These are phyloP conservation scores for Stichodactyla helianthus DNA, from an alignment of 64 coral and sea anemone genomes.

Conservation along the genomic window DNA sequence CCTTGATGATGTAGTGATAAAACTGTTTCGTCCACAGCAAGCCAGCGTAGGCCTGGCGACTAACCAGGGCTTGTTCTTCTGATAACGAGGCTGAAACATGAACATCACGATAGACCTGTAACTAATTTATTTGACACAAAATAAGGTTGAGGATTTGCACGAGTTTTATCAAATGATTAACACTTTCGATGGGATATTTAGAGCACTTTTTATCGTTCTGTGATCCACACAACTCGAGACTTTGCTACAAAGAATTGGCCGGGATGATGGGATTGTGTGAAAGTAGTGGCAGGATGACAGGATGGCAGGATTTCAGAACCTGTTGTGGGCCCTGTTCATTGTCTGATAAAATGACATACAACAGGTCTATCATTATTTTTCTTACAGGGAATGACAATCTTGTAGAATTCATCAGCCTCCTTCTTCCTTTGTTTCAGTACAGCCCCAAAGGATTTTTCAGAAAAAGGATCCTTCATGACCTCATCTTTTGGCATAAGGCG, in stretches of 20 bases:
- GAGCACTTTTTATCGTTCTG: too few species aligned
- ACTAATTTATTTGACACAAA: neutral
- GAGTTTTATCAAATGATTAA: too few species aligned
- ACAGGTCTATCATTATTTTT: neutral
- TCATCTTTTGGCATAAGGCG: conserved; percentile 62
- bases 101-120: neutral
- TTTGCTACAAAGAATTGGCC: too few species aligned
- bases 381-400: conserved; percentile 77
- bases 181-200: too few species aligned
- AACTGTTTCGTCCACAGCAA: conserved; percentile 90
- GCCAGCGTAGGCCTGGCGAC: conserved; percentile 75
- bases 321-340: too few species aligned
- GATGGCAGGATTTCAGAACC: too few species aligned
- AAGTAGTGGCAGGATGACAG: too few species aligned
- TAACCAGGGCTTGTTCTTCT: conserved; percentile 37
- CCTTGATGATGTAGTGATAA: conserved; percentile 72
- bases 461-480: conserved; percentile 52
- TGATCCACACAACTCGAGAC: too few species aligned
- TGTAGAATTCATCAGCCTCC: conserved; percentile 85
- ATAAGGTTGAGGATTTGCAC: neutral
- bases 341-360: too few species aligned
- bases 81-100: conserved; percentile 41
- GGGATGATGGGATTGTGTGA: too few species aligned
- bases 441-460: conserved; percentile 70
- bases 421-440: conserved; percentile 60